phyloP scores from a whole-genome alignment of 2,888 invertebrate species.

The Polymixis flavicincta region DNA sequence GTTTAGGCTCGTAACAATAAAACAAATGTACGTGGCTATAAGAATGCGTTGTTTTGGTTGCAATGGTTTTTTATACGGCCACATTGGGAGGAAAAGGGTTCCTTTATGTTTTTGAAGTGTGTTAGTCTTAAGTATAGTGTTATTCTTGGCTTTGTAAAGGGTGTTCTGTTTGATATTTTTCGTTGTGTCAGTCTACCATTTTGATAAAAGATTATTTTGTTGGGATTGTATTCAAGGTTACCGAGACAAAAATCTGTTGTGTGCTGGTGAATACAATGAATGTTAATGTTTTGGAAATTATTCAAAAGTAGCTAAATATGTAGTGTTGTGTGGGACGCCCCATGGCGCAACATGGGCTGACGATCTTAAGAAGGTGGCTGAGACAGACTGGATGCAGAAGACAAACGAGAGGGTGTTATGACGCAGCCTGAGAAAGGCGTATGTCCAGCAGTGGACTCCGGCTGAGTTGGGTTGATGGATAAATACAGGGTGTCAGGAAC shows the following conservation, averaged over 20 bases:
- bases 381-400: background rate
- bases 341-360: no score
- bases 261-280: constrained; percentile 36
- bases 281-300: constrained; percentile 31
- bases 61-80: constrained; percentile 63
- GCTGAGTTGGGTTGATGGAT: background rate
- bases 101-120: constrained; percentile 56
- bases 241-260: constrained; percentile 21
- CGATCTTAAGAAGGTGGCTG: background rate
- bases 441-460: background rate
- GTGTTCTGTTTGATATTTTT: constrained; percentile 29
- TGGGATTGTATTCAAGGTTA: constrained; percentile 35
- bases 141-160: constrained; percentile 44
- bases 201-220: constrained; percentile 45
- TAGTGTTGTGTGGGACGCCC: background rate
- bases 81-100: constrained; percentile 52
- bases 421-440: background rate
- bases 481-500: background rate
- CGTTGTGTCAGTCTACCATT: constrained; percentile 40
- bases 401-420: background rate
- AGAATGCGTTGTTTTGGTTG: constrained; percentile 64
- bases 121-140: constrained; percentile 50
- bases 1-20: constrained; percentile 66
- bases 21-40: constrained; percentile 65
- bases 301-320: background rate